Base-by-base conservation (phyloP, 2,888 invertebrate species). In the Phyllotreta cruciferae region DNA sequence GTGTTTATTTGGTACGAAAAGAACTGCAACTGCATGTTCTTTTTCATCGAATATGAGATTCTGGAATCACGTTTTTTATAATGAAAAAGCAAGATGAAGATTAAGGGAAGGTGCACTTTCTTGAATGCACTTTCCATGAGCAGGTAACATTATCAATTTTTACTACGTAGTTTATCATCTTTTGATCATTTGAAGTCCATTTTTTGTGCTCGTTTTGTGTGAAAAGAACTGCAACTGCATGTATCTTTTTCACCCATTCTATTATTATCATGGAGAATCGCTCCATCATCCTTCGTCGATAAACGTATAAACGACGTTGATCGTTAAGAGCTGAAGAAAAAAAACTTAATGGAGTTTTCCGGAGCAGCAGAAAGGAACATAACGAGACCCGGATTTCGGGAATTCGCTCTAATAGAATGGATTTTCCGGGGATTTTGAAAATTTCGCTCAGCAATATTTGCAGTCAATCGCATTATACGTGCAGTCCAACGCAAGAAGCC, bases 301-400 rank as follows among this genome's bases (percentile, higher is more conserved):
- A 44, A 44, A 44, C 10, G 9, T 13, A n/a, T 8, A 44, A 44
- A 44, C 10, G 9, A 44, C 14, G 10, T 13, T 10, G 44, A 44
- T 44, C 44, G 44, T 44, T 44, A 44, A 24, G 24, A 24, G 24
- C 24, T 1, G 24, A 44, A 8, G 44, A 10, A 10, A 44, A 44
- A 44, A 44, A 44, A 44, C 7, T n/a, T 44, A 14, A 44, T 44
- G 44, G 44, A 44, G n/a, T 44, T 10, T 24, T 24, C 24, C 44
- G 14, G 44, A 4, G 9, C 7, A 10, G 24, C 3, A 44, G 44
- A 44, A 11, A 14, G 11, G 44, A 44, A n/a, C 44, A 10, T 44
- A 44, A 44, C 44, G 44, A 44, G 44, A 10, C 7, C 44, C 44
- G 44, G 44, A 44, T 44, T 44, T 44, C 7, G 44, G 10, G 7